Percentiles rank a stretch among this genome's conserved stretches.
Evolutionary conservation across 2,797 vertebrate species (phyloP).

Genomic region (Thripadectes ignobilis): DNA sequence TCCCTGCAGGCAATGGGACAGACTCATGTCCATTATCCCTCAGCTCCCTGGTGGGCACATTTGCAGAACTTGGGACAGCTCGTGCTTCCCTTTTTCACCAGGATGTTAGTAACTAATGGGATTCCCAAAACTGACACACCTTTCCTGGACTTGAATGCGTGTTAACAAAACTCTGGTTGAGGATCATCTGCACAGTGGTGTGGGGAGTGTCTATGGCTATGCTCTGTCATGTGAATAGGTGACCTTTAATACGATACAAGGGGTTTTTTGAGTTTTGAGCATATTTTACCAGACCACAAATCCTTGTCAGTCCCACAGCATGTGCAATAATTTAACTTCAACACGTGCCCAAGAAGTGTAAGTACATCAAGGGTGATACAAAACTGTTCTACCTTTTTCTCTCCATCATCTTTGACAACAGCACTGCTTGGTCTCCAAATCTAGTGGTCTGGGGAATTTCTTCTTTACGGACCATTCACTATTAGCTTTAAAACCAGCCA

Average conservation of each 20-base stretch:
- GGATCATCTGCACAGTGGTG: not conserved
- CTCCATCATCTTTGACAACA: not conserved
- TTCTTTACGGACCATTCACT: not conserved
- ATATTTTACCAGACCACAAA: not conserved
- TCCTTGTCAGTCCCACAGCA: not conserved
- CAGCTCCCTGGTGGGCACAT: accelerated
- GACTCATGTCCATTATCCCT: accelerated
- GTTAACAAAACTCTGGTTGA: not conserved
- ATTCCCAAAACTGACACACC: not conserved
- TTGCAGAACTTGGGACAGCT: not conserved
- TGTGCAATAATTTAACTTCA: not conserved
- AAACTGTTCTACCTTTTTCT: not conserved
- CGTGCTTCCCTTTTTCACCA: accelerated
- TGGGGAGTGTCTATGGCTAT: not conserved
- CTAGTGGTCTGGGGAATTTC: not conserved
- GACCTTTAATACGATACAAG: not conserved
- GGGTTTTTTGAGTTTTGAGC: not conserved
- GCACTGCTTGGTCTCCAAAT: not conserved
- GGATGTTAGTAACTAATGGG: accelerated
- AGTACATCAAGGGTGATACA: not conserved
- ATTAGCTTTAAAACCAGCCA: not conserved
- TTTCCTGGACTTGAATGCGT: accelerated
- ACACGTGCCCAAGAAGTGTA: accelerated
- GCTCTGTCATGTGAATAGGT: not conserved
- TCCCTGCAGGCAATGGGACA: accelerated